These are phyloP conservation scores for Drosophila limbata DNA, from an alignment of 2,888 invertebrate species.

Conservation along the genomic window DNA sequence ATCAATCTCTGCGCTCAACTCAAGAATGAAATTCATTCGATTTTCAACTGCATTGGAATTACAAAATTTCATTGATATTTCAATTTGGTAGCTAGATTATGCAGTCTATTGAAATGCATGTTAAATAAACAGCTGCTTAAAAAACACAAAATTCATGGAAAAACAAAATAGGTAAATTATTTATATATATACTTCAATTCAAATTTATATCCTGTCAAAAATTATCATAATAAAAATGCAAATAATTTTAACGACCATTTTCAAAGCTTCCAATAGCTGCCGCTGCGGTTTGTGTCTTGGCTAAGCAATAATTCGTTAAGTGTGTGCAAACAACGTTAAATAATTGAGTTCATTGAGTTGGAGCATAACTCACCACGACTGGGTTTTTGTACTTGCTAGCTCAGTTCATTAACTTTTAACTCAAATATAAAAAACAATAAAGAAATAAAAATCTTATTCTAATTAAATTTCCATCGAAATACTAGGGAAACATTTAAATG, in stretches of 20 bases:
- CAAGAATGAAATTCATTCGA: not conserved
- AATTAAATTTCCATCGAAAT: not conserved
- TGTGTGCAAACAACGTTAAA: not conserved
- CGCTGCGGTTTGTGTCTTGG: not conserved
- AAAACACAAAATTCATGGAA: not conserved
- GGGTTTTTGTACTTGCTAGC: not conserved
- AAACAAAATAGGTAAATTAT: no score
- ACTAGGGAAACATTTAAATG: not conserved
- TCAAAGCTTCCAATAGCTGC: not conserved
- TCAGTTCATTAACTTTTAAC: not conserved
- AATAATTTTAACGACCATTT: not conserved
- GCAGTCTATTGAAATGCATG: not conserved
- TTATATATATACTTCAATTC: no score
- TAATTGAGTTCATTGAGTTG: not conserved
- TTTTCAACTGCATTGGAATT: not conserved
- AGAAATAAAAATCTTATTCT: not conserved
- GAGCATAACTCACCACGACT: not conserved
- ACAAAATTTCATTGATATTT: not conserved
- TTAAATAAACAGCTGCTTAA: not conserved
- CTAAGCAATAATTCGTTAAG: not conserved
- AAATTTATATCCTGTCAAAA: not conserved
- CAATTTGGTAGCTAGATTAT: not conserved
- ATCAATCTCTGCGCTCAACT: not conserved
- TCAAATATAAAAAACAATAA: not conserved
- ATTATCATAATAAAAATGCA: not conserved